Conservation (phyloP, 1,140 invertebrate genomes). For the Penaeus japonicus region DNA sequence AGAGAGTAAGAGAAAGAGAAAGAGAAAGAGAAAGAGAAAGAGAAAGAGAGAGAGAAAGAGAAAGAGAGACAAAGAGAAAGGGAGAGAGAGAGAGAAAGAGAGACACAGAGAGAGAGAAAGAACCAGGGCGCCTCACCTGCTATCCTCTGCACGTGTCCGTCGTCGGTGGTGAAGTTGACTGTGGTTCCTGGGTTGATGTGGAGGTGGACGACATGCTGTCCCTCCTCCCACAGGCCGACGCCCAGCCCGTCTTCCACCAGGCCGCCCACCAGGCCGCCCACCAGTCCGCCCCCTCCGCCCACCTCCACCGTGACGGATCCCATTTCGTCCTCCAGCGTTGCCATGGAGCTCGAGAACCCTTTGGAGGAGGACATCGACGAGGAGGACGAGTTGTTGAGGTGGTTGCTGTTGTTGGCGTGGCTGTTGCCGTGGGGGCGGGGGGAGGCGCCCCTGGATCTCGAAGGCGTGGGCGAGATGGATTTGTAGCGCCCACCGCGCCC, state of each 20-base stretch:
- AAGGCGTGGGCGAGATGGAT: slow-evolving; percentile 15
- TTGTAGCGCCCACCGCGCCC: slow-evolving; percentile 15
- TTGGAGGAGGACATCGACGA: too few relatives aligned
- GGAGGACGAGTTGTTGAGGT: neutral
- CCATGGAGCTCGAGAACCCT: too few relatives aligned
- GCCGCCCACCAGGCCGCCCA: neutral
- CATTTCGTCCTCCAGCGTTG: neutral
- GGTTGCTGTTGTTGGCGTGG: neutral
- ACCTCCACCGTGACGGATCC: slow-evolving; percentile 39
- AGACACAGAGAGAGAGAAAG: too few relatives aligned
- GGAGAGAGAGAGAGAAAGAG: too few relatives aligned
- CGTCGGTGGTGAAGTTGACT: slow-evolving; percentile 46
- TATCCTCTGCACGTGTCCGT: slow-evolving; percentile 42
- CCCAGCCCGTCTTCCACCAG: neutral
- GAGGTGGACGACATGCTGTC: slow-evolving; percentile 40
- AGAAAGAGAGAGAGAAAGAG: too few relatives aligned
- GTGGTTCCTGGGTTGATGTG: slow-evolving; percentile 46
- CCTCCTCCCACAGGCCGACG: neutral
- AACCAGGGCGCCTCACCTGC: slow-evolving; percentile 7
- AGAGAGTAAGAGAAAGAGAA: too few relatives aligned
- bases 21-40: too few relatives aligned
- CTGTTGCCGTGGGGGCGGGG: slow-evolving; percentile 9
- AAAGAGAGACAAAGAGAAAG: too few relatives aligned
- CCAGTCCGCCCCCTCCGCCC: slow-evolving; percentile 10
- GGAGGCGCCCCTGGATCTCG: slow-evolving; percentile 20